Percentiles rank a stretch among this genome's conserved stretches.
Evolutionary conservation across 1,140 invertebrate species (phyloP).

Genomic region (Aleiodes sp.): DNA sequence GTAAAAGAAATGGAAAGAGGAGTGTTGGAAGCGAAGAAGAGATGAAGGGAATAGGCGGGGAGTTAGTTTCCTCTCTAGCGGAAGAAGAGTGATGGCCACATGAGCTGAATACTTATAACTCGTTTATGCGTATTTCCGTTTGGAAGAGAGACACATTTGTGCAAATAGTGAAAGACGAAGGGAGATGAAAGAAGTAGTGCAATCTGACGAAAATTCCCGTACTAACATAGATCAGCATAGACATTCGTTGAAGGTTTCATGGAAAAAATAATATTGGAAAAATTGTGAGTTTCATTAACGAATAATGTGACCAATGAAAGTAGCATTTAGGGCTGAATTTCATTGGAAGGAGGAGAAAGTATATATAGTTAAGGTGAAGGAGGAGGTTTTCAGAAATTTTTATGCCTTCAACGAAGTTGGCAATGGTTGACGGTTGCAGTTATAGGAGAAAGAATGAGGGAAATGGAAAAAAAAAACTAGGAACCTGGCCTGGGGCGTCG

Average conservation of each 20-base stretch:
- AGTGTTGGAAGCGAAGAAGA: slow-evolving; percentile 13
- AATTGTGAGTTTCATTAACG: background rate
- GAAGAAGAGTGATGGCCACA: slow-evolving; percentile 14
- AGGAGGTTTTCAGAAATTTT: slow-evolving; percentile 20
- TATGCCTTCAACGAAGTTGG: slow-evolving; percentile 18
- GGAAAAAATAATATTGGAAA: background rate
- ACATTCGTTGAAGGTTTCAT: background rate
- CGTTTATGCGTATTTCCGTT: slow-evolving; percentile 35
- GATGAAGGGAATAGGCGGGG: slow-evolving; percentile 9
- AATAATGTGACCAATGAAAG: background rate
- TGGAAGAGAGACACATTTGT: slow-evolving; percentile 27
- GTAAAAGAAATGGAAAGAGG: background rate
- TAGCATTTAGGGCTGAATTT: background rate
- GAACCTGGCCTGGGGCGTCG: slow-evolving; percentile 1
- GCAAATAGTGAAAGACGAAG: background rate
- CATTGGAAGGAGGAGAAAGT: background rate
- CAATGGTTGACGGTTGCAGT: slow-evolving; percentile 12
- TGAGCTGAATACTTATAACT: slow-evolving; percentile 43
- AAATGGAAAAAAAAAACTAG: background rate
- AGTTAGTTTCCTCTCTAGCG: background rate
- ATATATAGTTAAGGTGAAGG: background rate
- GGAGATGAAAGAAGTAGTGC: background rate
- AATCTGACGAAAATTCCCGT: slow-evolving; percentile 5
- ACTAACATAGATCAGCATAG: background rate
- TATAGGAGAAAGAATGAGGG: background rate